Evolutionary conservation across 2,888 invertebrate species (phyloP).

Genomic region (Agonopterix subpropinquella): DNA sequence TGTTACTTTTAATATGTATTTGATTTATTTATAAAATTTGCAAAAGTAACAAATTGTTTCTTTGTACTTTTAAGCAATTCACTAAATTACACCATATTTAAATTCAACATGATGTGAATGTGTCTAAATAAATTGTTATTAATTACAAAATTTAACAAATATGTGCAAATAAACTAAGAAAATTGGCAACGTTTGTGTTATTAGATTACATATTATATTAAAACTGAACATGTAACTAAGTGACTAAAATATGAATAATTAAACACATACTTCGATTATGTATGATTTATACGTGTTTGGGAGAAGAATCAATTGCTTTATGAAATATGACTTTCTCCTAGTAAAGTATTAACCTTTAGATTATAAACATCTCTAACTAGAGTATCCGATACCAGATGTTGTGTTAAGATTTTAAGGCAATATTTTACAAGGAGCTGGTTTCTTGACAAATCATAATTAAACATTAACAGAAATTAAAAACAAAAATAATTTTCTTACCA

Average conservation of each 20-base stretch:
- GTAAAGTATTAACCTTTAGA: too few relatives aligned
- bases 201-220: constrained; percentile 47
- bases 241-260: constrained; percentile 68
- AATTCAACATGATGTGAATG: constrained; percentile 64
- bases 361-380: too few relatives aligned
- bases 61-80: constrained; percentile 84
- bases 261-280: constrained; percentile 50
- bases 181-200: constrained; percentile 69
- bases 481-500: too few relatives aligned
- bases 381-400: too few relatives aligned
- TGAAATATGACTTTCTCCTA: too few relatives aligned
- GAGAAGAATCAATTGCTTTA: too few relatives aligned
- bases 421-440: too few relatives aligned
- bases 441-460: too few relatives aligned
- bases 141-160: constrained; percentile 70
- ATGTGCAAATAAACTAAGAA: constrained; percentile 73
- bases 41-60: constrained; percentile 82
- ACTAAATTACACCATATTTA: constrained; percentile 73
- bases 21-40: constrained; percentile 79
- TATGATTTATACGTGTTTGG: constrained; percentile 21
- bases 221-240: constrained; percentile 68
- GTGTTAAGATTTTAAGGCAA: too few relatives aligned
- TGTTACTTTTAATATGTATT: constrained; percentile 64
- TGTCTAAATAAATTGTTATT: constrained; percentile 71
- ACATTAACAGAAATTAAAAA: too few relatives aligned